phyloP scores from a whole-genome alignment of 2,113 vertebrate species.

The Ochotona princeps region DNA sequence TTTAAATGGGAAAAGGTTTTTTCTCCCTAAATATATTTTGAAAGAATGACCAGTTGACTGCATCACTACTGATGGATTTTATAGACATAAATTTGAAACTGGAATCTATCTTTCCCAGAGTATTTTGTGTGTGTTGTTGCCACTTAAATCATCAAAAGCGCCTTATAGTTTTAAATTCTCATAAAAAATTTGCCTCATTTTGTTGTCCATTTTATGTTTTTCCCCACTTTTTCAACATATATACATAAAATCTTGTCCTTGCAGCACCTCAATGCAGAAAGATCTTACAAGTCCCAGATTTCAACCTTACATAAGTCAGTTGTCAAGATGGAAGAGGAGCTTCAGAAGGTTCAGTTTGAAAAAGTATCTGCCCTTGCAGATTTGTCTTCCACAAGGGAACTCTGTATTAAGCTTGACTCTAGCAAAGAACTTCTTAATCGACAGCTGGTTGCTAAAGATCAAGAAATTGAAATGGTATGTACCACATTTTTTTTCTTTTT shows the following conservation, averaged over 20 bases:
- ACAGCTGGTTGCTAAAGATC: conserved; percentile 82
- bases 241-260: conserved; percentile 53
- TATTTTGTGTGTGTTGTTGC: not conserved
- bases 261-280: conserved; percentile 84
- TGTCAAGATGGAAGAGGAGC: conserved; percentile 85
- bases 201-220: conserved; percentile 7
- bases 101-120: not conserved
- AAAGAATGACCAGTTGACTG: conserved; percentile 48
- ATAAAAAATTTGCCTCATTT: conserved; percentile 7
- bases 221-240: not conserved
- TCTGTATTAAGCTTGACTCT: conserved; percentile 87
- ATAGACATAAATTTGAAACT: not conserved
- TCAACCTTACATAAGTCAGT: conserved; percentile 83
- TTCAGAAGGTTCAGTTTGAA: conserved; percentile 82
- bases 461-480: conserved; percentile 84
- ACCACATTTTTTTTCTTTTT: conserved; percentile 35
- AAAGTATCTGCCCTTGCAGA: conserved; percentile 83
- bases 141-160: not conserved
- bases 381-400: conserved; percentile 85
- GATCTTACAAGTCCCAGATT: conserved; percentile 84
- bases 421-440: conserved; percentile 86
- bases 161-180: not conserved
- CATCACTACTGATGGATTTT: conserved; percentile 18
- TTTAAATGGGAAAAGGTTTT: not conserved
- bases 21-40: not conserved